Percentiles rank a stretch among this genome's conserved stretches.
Evolutionary conservation across 1,140 invertebrate genomes (phyloP).

Genomic region (Diuraphis noxia): DNA sequence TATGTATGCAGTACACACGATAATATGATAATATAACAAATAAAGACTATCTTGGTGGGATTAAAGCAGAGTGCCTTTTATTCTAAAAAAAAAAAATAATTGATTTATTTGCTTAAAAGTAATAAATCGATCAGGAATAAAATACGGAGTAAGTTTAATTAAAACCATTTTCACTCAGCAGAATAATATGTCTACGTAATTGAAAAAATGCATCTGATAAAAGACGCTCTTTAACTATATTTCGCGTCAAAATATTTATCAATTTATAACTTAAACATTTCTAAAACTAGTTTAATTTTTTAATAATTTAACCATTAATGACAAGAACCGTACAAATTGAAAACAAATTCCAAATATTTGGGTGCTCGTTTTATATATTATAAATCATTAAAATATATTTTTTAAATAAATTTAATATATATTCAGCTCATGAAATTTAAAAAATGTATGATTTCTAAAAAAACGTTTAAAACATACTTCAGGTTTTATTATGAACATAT

Average conservation of each 20-base stretch:
- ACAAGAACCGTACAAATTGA: background rate
- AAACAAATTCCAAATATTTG: background rate
- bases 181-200: background rate
- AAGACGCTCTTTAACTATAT: background rate
- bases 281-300: background rate
- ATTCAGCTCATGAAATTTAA: background rate
- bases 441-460: background rate
- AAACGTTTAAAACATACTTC: too few relatives aligned
- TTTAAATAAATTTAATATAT: too few relatives aligned
- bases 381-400: too few relatives aligned
- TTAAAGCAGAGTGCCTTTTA: background rate
- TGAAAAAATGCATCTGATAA: background rate
- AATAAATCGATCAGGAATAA: conserved; percentile 12
- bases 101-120: background rate
- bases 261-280: background rate
- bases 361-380: too few relatives aligned
- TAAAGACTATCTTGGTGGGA: background rate
- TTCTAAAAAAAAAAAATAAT: background rate
- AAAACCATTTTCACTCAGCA: background rate
- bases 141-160: background rate
- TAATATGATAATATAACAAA: background rate
- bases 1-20: background rate
- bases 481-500: too few relatives aligned
- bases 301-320: background rate
- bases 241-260: background rate